Conservation (phyloP, 2,888 invertebrate species). For the Amphipoea oculea region DNA sequence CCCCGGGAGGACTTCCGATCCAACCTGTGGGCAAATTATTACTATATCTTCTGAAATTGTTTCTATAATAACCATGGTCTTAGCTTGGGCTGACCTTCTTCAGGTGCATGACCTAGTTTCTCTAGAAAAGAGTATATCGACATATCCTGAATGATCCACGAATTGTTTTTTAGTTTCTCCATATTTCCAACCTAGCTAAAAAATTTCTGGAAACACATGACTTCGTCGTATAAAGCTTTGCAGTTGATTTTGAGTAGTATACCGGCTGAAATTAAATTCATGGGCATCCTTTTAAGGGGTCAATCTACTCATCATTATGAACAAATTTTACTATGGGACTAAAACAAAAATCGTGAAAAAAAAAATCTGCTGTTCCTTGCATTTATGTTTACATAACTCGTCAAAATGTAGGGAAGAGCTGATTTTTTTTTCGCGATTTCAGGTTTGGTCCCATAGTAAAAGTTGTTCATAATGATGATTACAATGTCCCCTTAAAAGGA, state of each 20-base stretch:
- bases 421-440: too few relatives aligned
- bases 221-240: not conserved
- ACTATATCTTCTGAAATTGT: conserved; percentile 12
- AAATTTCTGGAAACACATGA: not conserved
- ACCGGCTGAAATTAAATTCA: too few relatives aligned
- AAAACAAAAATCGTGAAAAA: too few relatives aligned
- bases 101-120: not conserved
- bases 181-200: not conserved
- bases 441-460: too few relatives aligned
- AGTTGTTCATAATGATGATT: too few relatives aligned
- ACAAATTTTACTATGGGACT: too few relatives aligned
- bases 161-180: not conserved
- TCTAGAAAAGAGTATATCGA: not conserved
- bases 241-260: not conserved
- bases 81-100: not conserved
- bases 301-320: too few relatives aligned
- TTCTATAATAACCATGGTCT: not conserved
- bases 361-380: too few relatives aligned
- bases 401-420: too few relatives aligned
- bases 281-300: too few relatives aligned
- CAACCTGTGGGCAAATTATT: conserved; percentile 89
- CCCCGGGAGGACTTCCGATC: conserved; percentile 97
- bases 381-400: too few relatives aligned
- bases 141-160: not conserved
- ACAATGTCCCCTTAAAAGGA: too few relatives aligned